Base-by-base conservation (phyloP, 2,113 vertebrate species). In the Struthidea cinerea region DNA sequence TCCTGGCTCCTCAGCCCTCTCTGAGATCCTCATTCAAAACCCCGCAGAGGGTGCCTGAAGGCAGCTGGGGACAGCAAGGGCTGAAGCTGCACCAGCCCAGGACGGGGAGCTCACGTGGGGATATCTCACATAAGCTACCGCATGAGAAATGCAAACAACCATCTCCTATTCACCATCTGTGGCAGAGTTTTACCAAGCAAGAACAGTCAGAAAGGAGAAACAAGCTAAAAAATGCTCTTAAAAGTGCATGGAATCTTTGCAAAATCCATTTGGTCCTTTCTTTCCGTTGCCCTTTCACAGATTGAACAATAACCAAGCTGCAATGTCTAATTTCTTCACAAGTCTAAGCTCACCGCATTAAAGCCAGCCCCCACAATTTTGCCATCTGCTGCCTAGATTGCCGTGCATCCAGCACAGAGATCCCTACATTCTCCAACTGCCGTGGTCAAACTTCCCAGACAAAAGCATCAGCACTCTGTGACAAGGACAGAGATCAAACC, bases 291-390 rank as follows among this genome's bases (percentile, higher is more conserved):
- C 79, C 74, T 80, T 90, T 88, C 55, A 59, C 63, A 84, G 63
- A 85, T 1, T 83, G 44, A 93, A 91, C 64, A 91, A 52, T 22
- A 85, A 68, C 57, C 87, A 61, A 90, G 55, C 67, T 73, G 71
- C 84, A 74, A 0, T 11, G 37, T 39, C 80, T 90, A 12, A 85
- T 90, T 94, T 81, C 46, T 92, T 61, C 83, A 61, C 8, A 0
- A 90, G 61, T 50, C 59, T 81, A 77, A 74, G 59, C 71, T 92
- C 63, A 9, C 22, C 46, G 55, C 88, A 59, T 42, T 93, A 30
- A 85, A 90, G 88, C 39, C 86, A 93, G 77, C 87, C 87, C 95
- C 69, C 83, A 92, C 84, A 86, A 95, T 76, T 87, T 84, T 91
- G 86, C 94, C 87, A 94, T 89, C 95, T 95, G 87, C 35, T 78